phyloP scores from a whole-genome alignment of 2,113 vertebrate genomes.

The Pachypanchax playfairii region DNA sequence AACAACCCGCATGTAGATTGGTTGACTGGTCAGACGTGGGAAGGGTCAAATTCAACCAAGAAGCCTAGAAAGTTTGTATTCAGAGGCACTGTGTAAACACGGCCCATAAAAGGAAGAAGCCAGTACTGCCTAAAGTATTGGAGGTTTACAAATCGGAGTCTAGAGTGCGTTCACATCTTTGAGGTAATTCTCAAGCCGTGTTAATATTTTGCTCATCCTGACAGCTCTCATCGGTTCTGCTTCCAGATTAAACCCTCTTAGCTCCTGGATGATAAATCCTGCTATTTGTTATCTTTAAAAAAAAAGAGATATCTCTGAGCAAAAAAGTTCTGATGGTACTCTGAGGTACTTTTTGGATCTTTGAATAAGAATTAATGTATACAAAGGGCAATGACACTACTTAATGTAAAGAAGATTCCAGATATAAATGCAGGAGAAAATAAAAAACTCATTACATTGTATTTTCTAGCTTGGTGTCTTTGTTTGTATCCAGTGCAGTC shows the following conservation, averaged over 20 bases:
- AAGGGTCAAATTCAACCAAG: slow-evolving; percentile 4
- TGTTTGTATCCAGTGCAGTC: no score
- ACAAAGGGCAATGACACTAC: no score
- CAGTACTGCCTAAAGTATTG: background rate
- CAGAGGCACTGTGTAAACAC: background rate
- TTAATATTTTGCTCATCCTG: background rate
- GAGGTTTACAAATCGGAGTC: background rate
- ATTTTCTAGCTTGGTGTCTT: no score
- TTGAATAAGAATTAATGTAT: no score
- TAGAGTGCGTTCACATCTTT: background rate
- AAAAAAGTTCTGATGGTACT: no score
- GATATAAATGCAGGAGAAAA: no score
- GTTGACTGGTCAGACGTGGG: slow-evolving; percentile 7
- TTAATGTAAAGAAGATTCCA: no score
- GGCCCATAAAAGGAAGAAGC: slow-evolving; percentile 1
- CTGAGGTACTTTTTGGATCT: no score
- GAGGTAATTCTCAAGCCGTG: background rate
- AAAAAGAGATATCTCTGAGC: no score
- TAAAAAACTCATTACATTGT: no score
- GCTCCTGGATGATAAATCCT: no score
- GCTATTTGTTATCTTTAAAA: no score
- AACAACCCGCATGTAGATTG: slow-evolving; percentile 7
- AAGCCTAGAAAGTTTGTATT: slow-evolving; percentile 5
- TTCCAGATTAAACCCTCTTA: background rate
- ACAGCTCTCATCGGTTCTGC: background rate